phyloP scores from a whole-genome alignment of 2,113 vertebrate species.

The Podilymbus podiceps region DNA sequence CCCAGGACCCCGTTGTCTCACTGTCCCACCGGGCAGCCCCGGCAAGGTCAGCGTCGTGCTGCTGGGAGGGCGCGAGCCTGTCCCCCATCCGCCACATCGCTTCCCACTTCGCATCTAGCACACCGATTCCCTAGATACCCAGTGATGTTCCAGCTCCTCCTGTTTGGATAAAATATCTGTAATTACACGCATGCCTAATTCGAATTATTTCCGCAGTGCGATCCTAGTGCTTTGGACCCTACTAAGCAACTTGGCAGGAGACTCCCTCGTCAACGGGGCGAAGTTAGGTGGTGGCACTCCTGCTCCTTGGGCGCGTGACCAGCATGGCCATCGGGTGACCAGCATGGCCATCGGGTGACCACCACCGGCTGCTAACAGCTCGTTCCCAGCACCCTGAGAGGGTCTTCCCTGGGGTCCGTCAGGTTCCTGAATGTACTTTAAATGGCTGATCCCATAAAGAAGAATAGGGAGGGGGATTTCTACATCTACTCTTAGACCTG shows the following conservation, averaged over 20 bases:
- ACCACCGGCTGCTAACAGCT: background rate
- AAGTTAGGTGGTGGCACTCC: background rate
- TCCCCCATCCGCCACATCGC: background rate
- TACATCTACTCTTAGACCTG: background rate
- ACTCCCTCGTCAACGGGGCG: background rate
- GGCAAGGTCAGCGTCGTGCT: rapidly evolving
- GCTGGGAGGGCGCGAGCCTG: background rate
- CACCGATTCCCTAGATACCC: constrained; percentile 7
- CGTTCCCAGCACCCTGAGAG: background rate
- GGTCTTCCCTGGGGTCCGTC: rapidly evolving
- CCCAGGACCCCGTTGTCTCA: background rate
- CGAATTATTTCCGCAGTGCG: constrained; percentile 40
- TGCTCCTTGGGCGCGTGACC: background rate
- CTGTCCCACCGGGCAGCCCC: background rate
- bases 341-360: background rate
- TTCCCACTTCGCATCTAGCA: background rate
- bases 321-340: background rate
- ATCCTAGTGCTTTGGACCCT: background rate
- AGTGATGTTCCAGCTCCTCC: constrained; percentile 52
- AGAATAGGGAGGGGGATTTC: background rate
- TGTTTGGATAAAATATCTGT: constrained; percentile 31
- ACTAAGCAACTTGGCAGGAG: background rate
- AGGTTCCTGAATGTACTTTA: rapidly evolving
- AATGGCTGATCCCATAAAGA: background rate
- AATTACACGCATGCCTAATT: constrained; percentile 64